Base-by-base conservation (phyloP, 2,797 vertebrate species). In the Mareca penelope region DNA sequence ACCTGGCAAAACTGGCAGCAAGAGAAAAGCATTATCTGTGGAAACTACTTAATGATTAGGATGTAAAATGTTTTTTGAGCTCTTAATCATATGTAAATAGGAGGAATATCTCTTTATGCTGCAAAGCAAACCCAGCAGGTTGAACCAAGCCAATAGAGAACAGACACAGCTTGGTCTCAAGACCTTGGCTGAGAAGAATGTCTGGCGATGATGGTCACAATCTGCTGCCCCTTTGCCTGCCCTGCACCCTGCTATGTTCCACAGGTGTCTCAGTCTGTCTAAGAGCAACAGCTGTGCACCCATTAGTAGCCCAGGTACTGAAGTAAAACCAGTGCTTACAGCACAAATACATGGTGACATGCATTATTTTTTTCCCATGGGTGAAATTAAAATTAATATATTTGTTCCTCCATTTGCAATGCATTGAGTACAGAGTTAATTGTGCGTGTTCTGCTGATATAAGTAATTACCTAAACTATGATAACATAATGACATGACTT, bases 121-220 rank as follows among this genome's bases (percentile, higher is more conserved):
- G 39, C 68, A 26, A 35, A 75, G 73, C 68, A 56, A 80, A 50
- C 22, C 26, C 33, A 55, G 39, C 57, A 37, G 4, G 0, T 16
- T 53, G 37, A 83, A 69, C 35, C 39, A 59, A 73, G 83, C 22
- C 63, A 37, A 53, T 67, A 68, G 24, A 28, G 15, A 53, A 7
- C 18, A 31, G 67, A 12, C 22, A 13, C 2, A 15, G 19, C 68
- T 33, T n/a, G 63, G 33, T 44, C 59, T 14, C 53, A 42, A 42
- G 33, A 60, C n/a, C n/a, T 22, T 0, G 1, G 53, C 28, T n/a
- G 18, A 24, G 48, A 19, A 11, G 13, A 1, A 1, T 1, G 3
- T 55, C 73, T 73, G 80, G 44, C 60, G 48, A 12, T 1, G 11
- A 14, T 1, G 29, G 40, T 10, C 4, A 2, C n/a, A 9, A 3